Evolutionary conservation across 2,888 invertebrate species (phyloP).

Genomic region (Allolobophora icterica): DNA sequence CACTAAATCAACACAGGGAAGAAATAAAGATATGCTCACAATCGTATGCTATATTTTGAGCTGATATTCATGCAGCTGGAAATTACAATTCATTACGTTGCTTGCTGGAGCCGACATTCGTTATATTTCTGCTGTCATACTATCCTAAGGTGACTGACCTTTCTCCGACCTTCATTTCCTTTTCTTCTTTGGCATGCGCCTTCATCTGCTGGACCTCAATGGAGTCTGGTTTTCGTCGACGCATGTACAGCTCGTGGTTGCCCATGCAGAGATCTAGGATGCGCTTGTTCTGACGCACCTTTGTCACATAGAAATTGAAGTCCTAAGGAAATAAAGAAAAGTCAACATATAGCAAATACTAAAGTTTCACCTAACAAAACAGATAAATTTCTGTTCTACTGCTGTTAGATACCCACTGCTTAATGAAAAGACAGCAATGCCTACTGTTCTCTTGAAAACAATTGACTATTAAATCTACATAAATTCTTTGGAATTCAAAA

Average conservation of each 20-base stretch:
- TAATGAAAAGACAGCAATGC: too few species aligned
- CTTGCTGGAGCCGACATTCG: neutral
- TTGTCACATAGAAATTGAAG: slow-evolving; percentile 97
- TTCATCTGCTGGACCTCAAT: slow-evolving; percentile 99
- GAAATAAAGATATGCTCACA: too few species aligned
- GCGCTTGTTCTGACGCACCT: slow-evolving; percentile 96
- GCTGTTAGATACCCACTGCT: neutral
- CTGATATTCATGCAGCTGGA: neutral
- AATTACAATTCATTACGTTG: neutral
- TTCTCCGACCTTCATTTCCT: slow-evolving; percentile 91
- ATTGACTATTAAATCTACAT: too few species aligned
- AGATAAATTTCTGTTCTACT: neutral
- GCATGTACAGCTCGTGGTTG: slow-evolving; percentile 98
- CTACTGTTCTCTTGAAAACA: too few species aligned
- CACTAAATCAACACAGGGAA: too few species aligned
- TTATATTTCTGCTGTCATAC: neutral
- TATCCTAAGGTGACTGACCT: slow-evolving; percentile 69
- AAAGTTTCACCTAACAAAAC: neutral
- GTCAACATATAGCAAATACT: neutral
- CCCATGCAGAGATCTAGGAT: slow-evolving; percentile 99
- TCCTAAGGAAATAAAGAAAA: slow-evolving; percentile 71
- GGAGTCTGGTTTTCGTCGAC: slow-evolving; percentile 96
- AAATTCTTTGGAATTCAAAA: too few species aligned
- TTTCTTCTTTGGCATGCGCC: slow-evolving; percentile 96
- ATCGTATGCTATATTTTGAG: neutral